Evolutionary conservation across 2,888 invertebrate species (phyloP).

Genomic region (Leucophora obtusa): DNA sequence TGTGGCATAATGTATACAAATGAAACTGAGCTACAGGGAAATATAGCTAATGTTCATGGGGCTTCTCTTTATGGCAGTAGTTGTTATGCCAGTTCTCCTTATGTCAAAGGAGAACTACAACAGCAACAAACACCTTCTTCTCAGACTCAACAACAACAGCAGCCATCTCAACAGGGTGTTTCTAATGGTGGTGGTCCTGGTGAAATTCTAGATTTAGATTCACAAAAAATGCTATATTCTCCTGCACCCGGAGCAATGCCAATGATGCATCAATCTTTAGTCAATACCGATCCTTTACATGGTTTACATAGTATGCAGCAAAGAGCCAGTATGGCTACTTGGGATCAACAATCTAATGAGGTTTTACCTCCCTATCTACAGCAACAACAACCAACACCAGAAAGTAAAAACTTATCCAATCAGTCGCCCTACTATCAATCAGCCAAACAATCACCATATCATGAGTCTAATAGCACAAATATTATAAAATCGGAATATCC

Average conservation of each 20-base stretch:
- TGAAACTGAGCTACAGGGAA: conserved; percentile 86
- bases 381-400: conserved; percentile 11
- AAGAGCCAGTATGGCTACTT: conserved; percentile 70
- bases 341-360: conserved; percentile 72
- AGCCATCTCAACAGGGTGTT: conserved; percentile 77
- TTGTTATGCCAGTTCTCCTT: conserved; percentile 74
- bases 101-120: conserved; percentile 74
- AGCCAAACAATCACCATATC: conserved; percentile 67
- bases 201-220: conserved; percentile 92
- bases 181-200: conserved; percentile 69
- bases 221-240: conserved; percentile 88
- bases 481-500: conserved; percentile 79
- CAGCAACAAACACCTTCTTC: conserved; percentile 67
- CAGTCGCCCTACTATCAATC: conserved; percentile 73
- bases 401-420: too few species aligned
- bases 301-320: conserved; percentile 76
- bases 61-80: conserved; percentile 74
- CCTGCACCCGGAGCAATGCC: conserved; percentile 54
- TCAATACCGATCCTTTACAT: conserved; percentile 73
- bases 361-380: conserved; percentile 67
- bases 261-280: conserved; percentile 68
- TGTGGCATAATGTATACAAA: conserved; percentile 90
- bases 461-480: conserved; percentile 66
- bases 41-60: conserved; percentile 85
- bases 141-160: conserved; percentile 65